Evolutionary conservation across 1,140 invertebrate species (phyloP), one percentile per base, ranked within the genome.

Genomic region (Apis mellifera): DNA sequence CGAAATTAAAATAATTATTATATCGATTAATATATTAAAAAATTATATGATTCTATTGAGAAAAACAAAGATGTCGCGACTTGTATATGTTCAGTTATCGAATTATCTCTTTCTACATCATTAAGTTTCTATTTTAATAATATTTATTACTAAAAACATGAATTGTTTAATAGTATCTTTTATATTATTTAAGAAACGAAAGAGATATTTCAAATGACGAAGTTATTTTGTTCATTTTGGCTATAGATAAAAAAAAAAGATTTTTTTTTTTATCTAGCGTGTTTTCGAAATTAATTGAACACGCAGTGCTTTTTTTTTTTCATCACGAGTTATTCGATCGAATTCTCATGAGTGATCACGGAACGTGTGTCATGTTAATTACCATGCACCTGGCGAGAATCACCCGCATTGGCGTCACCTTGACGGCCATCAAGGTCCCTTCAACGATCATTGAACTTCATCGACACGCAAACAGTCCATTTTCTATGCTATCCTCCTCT

Each of bases 391-490:
- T 76, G 55, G 54, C n/a, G 50, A 23, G 57, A 48, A 48, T 74
- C 60, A 19, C 71, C 75, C 66, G 66, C 50, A 87, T 86, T 9
- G 71, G 23, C 50, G 62, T 13, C 70, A 72, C 42, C 72, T 86
- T 68, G 76, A 79, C 50, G 64, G 23, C 60, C 42, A 42, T 52
- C 80, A 76, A 83, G 84, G 81, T 59, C 42, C n/a, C 76, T 55
- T n/a, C 21, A 9, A 23, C 64, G 86, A 84, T 66, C 82, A 57
- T 86, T 86, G 84, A 86, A 86, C 84, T 26, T 57, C 21, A 13
- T 57, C 17, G 55, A n/a, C 65, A 50, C 23, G 57, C 42, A 17
- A 54, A 71, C 77, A 65, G 74, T 84, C 72, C 84, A 87, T 87
- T 73, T 60, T 32, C 55, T 42, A 4, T 17, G 21, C 50, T 9